Evolutionary conservation across 1,140 invertebrate species (phyloP).

Genomic region (Cyclargus thomasi): DNA sequence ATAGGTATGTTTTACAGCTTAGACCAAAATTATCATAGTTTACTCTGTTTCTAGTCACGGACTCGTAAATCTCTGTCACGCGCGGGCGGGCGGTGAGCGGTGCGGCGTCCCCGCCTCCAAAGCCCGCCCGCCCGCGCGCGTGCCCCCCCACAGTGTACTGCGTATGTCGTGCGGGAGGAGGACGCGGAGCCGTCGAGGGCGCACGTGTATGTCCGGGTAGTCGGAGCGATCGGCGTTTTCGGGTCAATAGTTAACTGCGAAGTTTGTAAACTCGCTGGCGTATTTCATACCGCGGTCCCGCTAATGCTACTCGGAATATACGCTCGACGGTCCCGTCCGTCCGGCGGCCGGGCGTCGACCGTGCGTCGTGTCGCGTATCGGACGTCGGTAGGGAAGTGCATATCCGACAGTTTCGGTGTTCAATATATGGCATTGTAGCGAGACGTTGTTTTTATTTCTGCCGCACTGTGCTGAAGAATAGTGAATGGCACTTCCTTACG

Average conservation of each 20-base stretch:
- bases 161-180: too few species aligned
- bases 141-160: too few species aligned
- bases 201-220: background rate
- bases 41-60: background rate
- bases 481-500: slow-evolving; percentile 74
- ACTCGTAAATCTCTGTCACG: background rate
- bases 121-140: too few species aligned
- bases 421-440: slow-evolving; percentile 17
- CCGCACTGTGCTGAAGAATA: slow-evolving; percentile 72
- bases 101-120: too few species aligned
- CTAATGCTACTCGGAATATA: too few species aligned
- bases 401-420: slow-evolving; percentile 23
- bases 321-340: background rate
- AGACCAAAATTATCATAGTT: background rate
- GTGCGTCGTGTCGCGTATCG: slow-evolving; percentile 31
- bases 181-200: background rate
- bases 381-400: slow-evolving; percentile 57
- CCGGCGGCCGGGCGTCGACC: background rate
- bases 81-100: too few species aligned
- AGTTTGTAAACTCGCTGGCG: too few species aligned
- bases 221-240: background rate
- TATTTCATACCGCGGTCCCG: background rate
- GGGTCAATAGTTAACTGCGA: too few species aligned
- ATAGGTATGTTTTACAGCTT: background rate
- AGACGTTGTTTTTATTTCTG: slow-evolving; percentile 36